A percentile compares a stretch with the other conserved stretches of the same genome.
These are phyloP conservation scores for Lordiphosa fenestrarum DNA, from an alignment of 2,888 invertebrate species.

Conservation along the genomic window DNA sequence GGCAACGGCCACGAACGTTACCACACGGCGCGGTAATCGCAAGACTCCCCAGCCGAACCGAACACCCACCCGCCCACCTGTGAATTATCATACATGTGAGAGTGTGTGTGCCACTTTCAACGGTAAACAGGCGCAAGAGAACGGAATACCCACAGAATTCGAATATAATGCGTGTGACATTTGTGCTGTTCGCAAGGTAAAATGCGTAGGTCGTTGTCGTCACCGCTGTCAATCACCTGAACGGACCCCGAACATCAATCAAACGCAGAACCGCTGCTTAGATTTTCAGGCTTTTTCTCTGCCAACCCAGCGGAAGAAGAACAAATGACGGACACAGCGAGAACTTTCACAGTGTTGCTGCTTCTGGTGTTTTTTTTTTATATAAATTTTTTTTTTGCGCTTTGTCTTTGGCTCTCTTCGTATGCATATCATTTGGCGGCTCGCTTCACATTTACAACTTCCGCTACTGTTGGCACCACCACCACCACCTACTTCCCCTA, in stretches of 20 bases:
- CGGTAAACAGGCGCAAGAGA: slow-evolving; percentile 26
- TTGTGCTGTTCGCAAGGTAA: slow-evolving; percentile 32
- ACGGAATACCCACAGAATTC: slow-evolving; percentile 19
- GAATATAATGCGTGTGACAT: slow-evolving; percentile 31
- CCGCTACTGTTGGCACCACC: slow-evolving; percentile 26
- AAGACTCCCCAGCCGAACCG: slow-evolving; percentile 15
- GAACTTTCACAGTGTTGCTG: slow-evolving; percentile 16
- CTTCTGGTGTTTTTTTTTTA: slow-evolving; percentile 7
- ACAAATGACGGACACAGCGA: slow-evolving; percentile 5
- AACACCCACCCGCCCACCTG: slow-evolving; percentile 19
- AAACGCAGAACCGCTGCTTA: slow-evolving; percentile 36
- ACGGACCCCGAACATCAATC: slow-evolving; percentile 54
- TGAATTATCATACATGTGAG: slow-evolving; percentile 29
- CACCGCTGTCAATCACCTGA: slow-evolving; percentile 50
- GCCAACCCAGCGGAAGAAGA: slow-evolving; percentile 45
- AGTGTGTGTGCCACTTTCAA: slow-evolving; percentile 29
- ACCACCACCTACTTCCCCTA: background rate
- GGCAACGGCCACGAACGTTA: slow-evolving; percentile 55
- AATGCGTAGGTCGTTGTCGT: slow-evolving; percentile 35
- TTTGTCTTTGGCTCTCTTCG: slow-evolving; percentile 9
- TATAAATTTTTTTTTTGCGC: slow-evolving; percentile 4
- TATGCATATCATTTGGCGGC: slow-evolving; percentile 67
- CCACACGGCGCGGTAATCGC: slow-evolving; percentile 57
- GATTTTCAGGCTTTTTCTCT: slow-evolving; percentile 27
- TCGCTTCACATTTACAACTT: slow-evolving; percentile 48